Evolutionary conservation across 2,797 vertebrate genomes (phyloP), one percentile per base, ranked within the genome.

Genomic region (Capromys pilorides): DNA sequence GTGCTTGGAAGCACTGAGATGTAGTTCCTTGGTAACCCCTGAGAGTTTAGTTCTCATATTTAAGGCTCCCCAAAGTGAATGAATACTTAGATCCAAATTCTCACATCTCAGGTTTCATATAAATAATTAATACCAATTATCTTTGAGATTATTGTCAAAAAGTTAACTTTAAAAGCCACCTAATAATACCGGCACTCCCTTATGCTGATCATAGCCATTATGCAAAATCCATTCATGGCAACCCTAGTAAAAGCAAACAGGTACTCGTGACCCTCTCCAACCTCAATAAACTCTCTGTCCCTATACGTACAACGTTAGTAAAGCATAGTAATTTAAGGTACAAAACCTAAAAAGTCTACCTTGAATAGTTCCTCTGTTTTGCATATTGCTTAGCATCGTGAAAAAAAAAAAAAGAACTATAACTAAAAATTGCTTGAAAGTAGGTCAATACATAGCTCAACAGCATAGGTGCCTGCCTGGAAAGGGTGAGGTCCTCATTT

Each of bases 351-450:
- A 86, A 73, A 36, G 61, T 77, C 1, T 54, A 90, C 16, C 22
- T n/a, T 22, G 26, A 45, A 61, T 22, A 79, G 59, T 36, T 91
- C 28, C 67, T 87, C 59, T 19, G 41, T 93, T 86, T 69, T 88
- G 49, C 36, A 91, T 21, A 73, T 21, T 90, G 75, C 73, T 90
- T 85, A 78, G 89, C 61, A 96, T 89, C 57, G n/a, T n/a, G n/a
- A n/a, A n/a, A n/a, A n/a, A n/a, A n/a, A 86, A 90, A 54, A 91
- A 75, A 93, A 80, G 31, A 95, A 96, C 3, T 21, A 91, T 62
- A 96, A 83, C 73, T 16, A 93, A 51, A 67, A 91, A 86, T 12
- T 95, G 71, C 92, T 36, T 67, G 83, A 80, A 96, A 92, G 82
- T 95, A 94, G 94, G 94, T 92, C 82, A 96, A 62, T 62, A 54